These are phyloP conservation scores for Caenorhabditis briggsae DNA, from an alignment of 1,140 invertebrate genomes.

Conservation along the genomic window DNA sequence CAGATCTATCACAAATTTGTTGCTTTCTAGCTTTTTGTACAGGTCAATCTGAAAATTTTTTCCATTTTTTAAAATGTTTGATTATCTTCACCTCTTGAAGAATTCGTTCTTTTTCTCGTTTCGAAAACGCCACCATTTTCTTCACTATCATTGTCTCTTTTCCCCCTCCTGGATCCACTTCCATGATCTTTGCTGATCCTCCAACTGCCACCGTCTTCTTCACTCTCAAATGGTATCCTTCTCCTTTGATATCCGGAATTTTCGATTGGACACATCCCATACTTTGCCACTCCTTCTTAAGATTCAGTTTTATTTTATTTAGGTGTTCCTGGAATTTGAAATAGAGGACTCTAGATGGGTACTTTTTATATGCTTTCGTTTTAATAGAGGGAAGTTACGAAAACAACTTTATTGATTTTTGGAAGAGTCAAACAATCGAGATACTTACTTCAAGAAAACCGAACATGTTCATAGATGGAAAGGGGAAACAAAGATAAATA, in stretches of 20 bases:
- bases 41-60: not conserved
- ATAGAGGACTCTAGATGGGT: not conserved
- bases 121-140: constrained; percentile 24
- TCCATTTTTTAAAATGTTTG: not conserved
- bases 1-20: constrained; percentile 33
- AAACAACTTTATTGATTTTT: not conserved
- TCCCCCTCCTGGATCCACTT: constrained; percentile 4
- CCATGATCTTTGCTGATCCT: constrained; percentile 73
- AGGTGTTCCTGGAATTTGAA: constrained; percentile 1
- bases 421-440: not conserved
- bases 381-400: too few relatives aligned
- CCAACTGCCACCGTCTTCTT: constrained; percentile 85
- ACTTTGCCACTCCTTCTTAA: constrained; percentile 8
- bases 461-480: not conserved
- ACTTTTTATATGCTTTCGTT: too few relatives aligned
- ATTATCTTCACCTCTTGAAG: not conserved
- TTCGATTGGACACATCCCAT: constrained; percentile 58
- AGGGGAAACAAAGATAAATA: not conserved
- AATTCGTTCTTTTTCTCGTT: constrained; percentile 43
- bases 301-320: not conserved
- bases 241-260: constrained; percentile 35
- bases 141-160: constrained; percentile 16
- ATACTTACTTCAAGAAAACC: constrained; percentile 36
- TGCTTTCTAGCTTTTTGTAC: constrained; percentile 20
- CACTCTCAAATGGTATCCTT: constrained; percentile 81